Evolutionary conservation across 2,797 vertebrate species (phyloP), one percentile per base, ranked within the genome.

Genomic region (Enteromius radiatus): DNA sequence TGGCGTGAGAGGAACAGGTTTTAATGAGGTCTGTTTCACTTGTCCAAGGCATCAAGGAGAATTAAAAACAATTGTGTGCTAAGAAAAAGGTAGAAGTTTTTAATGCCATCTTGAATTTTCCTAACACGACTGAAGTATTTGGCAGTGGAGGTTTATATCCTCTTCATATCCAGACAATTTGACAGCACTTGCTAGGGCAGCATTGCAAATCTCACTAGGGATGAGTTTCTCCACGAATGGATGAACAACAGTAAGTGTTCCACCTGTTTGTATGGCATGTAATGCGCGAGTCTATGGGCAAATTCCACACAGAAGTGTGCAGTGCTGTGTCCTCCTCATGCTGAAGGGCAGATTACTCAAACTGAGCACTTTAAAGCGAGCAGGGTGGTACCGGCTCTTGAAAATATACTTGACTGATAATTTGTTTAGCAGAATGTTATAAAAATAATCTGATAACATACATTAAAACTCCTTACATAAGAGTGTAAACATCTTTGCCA

Each of bases 1-100:
- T 78, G 59, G 68, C 43, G 81, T 80, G 82, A 82, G 81, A 89
- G 69, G 82, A 82, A 81, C 64, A 81, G 75, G 75, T 85, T 64
- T 86, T 90, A 92, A 90, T 91, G 86, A 92, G 89, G 77, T 84
- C n/a, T 68, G 56, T 74, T 56, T 52, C 64, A 76, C 19, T 26
- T 76, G 19, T 75, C 63, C 73, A 81, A 21, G 17, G 84, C 52
- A 14, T 81, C 78, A 73, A 63, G 56, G 45, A 76, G 77, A 77
- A 52, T 83, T 81, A 63, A 75, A 86, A 84, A 86, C 81, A 71
- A 71, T 78, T 75, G 73, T 65, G 73, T 68, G 28, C 12, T 63
- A 78, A 78, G 54, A 68, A 77, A 63, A 19, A 36, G 41, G 73
- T 82, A n/a, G 36, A 77, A 23, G 76, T 86, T 86, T 83, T 82